Percentiles rank a stretch among this genome's conserved stretches.
Evolutionary conservation across 2,888 invertebrate species (phyloP).

Genomic region (Microplitis manilae): DNA sequence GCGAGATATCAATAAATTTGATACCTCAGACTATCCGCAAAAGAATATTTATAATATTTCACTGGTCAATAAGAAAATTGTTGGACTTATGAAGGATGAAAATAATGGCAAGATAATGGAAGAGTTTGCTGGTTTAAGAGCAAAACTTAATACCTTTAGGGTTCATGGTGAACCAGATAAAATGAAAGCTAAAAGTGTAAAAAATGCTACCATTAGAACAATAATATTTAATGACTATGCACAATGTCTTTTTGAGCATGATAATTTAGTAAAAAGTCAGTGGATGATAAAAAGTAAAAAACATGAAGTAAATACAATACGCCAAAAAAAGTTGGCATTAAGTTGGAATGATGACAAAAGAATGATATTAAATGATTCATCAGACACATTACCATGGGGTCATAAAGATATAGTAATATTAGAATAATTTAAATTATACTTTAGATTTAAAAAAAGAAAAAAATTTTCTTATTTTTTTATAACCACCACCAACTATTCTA

Average conservation of each 20-base stretch:
- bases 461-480: too few species aligned
- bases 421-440: too few species aligned
- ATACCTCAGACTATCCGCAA: too few species aligned
- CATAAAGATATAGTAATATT: not conserved
- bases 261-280: not conserved
- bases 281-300: constrained; percentile 2
- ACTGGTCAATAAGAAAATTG: too few species aligned
- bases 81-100: too few species aligned
- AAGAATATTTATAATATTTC: too few species aligned
- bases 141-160: constrained; percentile 30
- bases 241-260: constrained; percentile 15
- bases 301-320: constrained; percentile 7
- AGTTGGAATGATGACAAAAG: constrained; percentile 40
- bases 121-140: constrained; percentile 21
- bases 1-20: constrained; percentile 22
- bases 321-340: constrained; percentile 33
- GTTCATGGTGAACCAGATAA: constrained; percentile 42
- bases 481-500: too few species aligned
- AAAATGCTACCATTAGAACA: constrained; percentile 8
- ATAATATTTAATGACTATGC: constrained; percentile 23
- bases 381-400: constrained; percentile 39
- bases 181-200: constrained; percentile 41
- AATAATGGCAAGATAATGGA: too few species aligned
- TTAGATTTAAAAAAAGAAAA: too few species aligned
- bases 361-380: not conserved